These are phyloP conservation scores for Entosphenus tridentatus DNA, from an alignment of 2,113 vertebrate species.

Conservation along the genomic window DNA sequence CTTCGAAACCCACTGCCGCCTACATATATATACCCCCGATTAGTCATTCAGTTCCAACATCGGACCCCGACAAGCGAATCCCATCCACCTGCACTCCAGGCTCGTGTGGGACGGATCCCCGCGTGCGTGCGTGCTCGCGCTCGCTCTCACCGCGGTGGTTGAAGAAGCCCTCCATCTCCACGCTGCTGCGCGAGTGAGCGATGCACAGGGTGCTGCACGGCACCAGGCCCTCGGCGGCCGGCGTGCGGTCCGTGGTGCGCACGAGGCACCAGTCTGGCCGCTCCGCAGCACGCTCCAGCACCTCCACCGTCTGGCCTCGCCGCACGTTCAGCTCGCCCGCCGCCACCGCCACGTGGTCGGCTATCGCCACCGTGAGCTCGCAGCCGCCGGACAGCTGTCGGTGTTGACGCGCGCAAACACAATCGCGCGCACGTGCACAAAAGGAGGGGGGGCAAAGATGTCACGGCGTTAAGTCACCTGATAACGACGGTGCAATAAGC, in stretches of 20 bases:
- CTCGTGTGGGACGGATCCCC: too few species aligned
- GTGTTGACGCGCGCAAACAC: not conserved
- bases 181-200: conserved; percentile 81
- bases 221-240: conserved; percentile 66
- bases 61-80: too few species aligned
- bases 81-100: too few species aligned
- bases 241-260: conserved; percentile 74
- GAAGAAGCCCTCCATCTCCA: conserved; percentile 99
- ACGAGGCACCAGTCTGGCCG: conserved; percentile 92
- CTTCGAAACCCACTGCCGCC: too few species aligned
- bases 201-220: conserved; percentile 88
- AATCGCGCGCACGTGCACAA: too few species aligned
- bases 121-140: not conserved
- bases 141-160: conserved; percentile 77
- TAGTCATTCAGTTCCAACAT: too few species aligned
- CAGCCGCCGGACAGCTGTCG: conserved; percentile 76
- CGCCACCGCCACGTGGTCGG: conserved; percentile 82
- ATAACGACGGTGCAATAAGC: too few species aligned
- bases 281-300: conserved; percentile 77
- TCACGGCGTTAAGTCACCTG: conserved; percentile 7
- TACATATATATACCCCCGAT: too few species aligned
- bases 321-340: conserved; percentile 81
- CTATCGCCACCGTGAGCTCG: conserved; percentile 87
- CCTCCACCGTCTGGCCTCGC: conserved; percentile 82
- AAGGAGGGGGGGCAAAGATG: conserved; percentile 11